Conservation (phyloP, 2,797 vertebrate species). For the Myioborus melanocephalus region DNA sequence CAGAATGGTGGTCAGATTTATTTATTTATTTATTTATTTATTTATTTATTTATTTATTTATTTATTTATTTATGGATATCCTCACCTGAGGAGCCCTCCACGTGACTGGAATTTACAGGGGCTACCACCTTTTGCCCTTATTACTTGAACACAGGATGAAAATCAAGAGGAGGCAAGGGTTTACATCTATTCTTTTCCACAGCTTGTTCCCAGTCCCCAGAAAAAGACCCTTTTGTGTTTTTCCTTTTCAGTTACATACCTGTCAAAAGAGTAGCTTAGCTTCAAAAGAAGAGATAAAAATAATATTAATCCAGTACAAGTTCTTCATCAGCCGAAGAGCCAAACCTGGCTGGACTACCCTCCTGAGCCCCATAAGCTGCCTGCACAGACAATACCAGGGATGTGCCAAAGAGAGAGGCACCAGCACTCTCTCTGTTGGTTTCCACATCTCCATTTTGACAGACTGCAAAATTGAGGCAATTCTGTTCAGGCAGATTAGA, state of each 20-base stretch:
- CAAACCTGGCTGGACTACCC: not conserved
- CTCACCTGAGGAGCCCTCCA: not conserved
- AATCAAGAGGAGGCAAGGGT: not conserved
- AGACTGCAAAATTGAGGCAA: not conserved
- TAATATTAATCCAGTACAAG: not conserved
- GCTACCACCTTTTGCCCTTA: not conserved
- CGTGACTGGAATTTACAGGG: not conserved
- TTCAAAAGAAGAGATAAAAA: not conserved
- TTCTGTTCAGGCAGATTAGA: not conserved
- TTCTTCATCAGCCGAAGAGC: not conserved
- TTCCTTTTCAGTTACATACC: not conserved
- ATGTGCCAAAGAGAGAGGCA: rapidly evolving
- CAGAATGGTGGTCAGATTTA: not conserved
- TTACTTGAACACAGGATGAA: not conserved
- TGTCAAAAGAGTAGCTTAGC: not conserved
- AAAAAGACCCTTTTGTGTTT: not conserved
- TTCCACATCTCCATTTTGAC: not conserved
- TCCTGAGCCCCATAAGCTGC: not conserved
- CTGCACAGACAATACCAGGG: not conserved
- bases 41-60: too few species aligned
- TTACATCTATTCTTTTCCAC: not conserved
- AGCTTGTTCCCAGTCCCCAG: not conserved
- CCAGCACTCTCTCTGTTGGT: rapidly evolving
- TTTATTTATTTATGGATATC: too few species aligned
- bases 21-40: too few species aligned